Conservation (phyloP, 2,888 invertebrate species). For the Drosophila austrosaltans region DNA sequence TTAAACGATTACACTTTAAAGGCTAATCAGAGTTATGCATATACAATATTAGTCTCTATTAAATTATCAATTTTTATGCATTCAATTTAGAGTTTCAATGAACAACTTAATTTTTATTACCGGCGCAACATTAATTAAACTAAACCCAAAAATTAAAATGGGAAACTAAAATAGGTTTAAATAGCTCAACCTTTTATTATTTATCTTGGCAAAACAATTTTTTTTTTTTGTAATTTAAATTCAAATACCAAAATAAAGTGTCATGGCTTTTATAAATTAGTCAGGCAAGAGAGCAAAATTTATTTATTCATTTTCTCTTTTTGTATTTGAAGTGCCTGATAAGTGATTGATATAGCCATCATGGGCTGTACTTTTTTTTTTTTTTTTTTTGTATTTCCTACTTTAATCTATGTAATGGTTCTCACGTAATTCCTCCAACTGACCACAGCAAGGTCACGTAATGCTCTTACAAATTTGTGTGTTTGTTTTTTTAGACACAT, state of each 20-base stretch:
- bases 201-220: no score
- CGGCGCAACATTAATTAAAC: not conserved
- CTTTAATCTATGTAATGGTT: conserved; percentile 10
- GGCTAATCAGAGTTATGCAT: no score
- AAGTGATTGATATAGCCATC: conserved; percentile 17
- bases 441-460: conserved; percentile 12
- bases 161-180: not conserved
- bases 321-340: not conserved
- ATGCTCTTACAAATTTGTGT: conserved; percentile 7
- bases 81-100: no score
- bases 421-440: conserved; percentile 5
- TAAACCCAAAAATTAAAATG: not conserved
- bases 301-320: conserved; percentile 4
- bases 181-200: no score
- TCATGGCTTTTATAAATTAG: not conserved
- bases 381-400: not conserved
- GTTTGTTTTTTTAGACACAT: not conserved
- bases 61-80: no score
- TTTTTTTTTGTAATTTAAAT: not conserved
- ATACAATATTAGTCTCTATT: no score
- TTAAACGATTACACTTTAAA: no score
- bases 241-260: not conserved
- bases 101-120: not conserved
- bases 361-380: conserved; percentile 3
- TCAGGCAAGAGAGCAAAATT: not conserved